Conservation (phyloP, 2,888 invertebrate genomes). For the Apodemia mormo region DNA sequence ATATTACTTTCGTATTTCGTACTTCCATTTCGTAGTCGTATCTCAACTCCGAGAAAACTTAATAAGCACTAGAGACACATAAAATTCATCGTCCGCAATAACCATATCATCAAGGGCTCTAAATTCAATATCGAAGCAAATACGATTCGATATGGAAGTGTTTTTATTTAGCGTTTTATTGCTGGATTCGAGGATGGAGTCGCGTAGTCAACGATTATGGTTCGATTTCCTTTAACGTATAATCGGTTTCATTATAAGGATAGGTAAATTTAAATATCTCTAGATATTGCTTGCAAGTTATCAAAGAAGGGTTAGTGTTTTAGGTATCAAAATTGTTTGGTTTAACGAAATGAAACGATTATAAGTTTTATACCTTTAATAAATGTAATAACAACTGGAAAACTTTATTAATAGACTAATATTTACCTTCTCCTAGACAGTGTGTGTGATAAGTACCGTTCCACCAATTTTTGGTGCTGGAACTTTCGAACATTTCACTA, state of each 20-base stretch:
- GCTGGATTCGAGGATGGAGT: conserved; percentile 47
- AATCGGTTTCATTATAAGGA: conserved; percentile 25
- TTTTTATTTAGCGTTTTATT: conserved; percentile 58
- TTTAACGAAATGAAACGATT: no score
- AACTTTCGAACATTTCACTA: no score
- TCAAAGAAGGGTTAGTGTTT: neutral
- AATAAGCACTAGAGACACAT: conserved; percentile 33
- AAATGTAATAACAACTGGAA: no score
- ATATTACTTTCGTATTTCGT: neutral
- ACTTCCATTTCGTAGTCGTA: neutral
- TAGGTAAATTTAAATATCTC: conserved; percentile 19
- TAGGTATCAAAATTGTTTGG: no score
- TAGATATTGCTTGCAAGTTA: conserved; percentile 20
- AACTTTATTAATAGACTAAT: no score
- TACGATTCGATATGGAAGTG: conserved; percentile 50
- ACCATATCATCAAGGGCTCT: conserved; percentile 50
- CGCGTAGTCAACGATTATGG: conserved; percentile 48
- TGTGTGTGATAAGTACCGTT: no score
- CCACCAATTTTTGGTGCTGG: no score
- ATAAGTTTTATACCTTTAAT: no score
- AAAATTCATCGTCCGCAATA: conserved; percentile 46
- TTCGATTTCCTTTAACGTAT: conserved; percentile 49
- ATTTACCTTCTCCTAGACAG: no score
- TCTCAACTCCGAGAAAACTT: conserved; percentile 3
- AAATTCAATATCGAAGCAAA: conserved; percentile 55